Conservation (phyloP, 1,140 invertebrate genomes). For the Pseudomyrmex concolor region DNA sequence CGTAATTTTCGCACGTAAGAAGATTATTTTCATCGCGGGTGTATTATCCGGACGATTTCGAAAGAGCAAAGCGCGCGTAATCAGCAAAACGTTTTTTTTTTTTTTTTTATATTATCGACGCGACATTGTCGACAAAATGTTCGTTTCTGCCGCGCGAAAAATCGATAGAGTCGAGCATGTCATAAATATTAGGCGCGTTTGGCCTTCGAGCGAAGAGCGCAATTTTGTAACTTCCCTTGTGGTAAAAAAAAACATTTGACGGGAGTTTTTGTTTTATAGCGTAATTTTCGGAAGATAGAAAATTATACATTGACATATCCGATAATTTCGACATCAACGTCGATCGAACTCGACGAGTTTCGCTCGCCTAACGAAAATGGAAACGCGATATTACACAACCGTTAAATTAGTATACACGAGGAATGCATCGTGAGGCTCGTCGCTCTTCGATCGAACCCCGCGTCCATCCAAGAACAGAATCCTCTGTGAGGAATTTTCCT, state of each 20-base stretch:
- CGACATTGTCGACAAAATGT: background rate
- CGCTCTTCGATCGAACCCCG: slow-evolving; percentile 8
- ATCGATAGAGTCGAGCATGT: slow-evolving; percentile 41
- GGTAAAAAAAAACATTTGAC: background rate
- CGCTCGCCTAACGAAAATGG: background rate
- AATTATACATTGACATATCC: slow-evolving; percentile 1
- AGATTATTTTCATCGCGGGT: slow-evolving; percentile 38
- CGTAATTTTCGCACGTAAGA: slow-evolving; percentile 31
- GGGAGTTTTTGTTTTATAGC: background rate
- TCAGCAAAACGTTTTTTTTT: background rate
- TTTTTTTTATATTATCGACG: no score
- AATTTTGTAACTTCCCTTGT: slow-evolving; percentile 4
- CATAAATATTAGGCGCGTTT: slow-evolving; percentile 38
- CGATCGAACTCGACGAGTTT: background rate
- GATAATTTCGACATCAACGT: background rate
- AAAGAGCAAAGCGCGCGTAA: background rate
- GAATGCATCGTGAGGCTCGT: background rate
- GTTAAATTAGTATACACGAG: background rate
- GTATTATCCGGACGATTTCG: slow-evolving; percentile 11
- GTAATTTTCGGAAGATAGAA: slow-evolving; percentile 4
- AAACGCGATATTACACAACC: background rate
- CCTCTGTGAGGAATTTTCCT: slow-evolving; percentile 14
- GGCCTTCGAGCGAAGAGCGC: slow-evolving; percentile 27
- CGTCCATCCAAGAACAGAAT: slow-evolving; percentile 32
- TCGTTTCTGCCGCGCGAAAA: background rate